Evolutionary conservation across 2,113 vertebrate genomes (phyloP).

Genomic region (Hydrolagus affinis): DNA sequence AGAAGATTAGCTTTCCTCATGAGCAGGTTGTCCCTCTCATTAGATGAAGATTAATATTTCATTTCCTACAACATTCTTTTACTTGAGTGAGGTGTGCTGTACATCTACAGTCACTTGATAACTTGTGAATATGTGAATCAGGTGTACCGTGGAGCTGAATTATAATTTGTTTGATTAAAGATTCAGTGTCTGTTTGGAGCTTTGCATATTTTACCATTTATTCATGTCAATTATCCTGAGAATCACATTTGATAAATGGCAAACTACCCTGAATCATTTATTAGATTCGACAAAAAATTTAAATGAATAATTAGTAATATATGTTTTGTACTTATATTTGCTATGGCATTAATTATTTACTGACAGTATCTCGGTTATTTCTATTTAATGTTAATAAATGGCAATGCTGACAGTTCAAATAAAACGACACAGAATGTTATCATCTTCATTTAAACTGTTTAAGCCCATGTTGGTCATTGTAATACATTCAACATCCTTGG

Average conservation of each 20-base stretch:
- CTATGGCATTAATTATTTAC: constrained; percentile 21
- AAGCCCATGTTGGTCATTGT: too few species aligned
- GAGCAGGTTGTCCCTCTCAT: not conserved
- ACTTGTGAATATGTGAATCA: constrained; percentile 26
- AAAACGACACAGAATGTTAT: not conserved
- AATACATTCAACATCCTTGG: too few species aligned
- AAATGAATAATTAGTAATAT: constrained; percentile 25
- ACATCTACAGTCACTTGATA: not conserved
- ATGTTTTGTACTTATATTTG: constrained; percentile 8
- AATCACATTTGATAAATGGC: not conserved
- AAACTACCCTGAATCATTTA: constrained; percentile 15
- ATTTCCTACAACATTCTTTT: not conserved
- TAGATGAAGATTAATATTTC: constrained; percentile 13
- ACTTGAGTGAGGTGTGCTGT: not conserved
- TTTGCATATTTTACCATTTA: constrained; percentile 31
- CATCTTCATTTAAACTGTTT: not conserved
- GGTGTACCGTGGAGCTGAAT: constrained; percentile 9
- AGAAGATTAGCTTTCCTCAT: not conserved
- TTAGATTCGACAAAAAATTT: constrained; percentile 27
- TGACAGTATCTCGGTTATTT: constrained; percentile 7
- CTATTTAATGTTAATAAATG: constrained; percentile 25
- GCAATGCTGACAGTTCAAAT: constrained; percentile 7
- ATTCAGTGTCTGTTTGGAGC: constrained; percentile 7
- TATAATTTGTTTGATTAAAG: constrained; percentile 28
- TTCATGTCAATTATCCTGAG: constrained; percentile 16